These are phyloP conservation scores for Brachionus rotundiformis DNA, from an alignment of 1,140 invertebrate genomes.

Conservation along the genomic window DNA sequence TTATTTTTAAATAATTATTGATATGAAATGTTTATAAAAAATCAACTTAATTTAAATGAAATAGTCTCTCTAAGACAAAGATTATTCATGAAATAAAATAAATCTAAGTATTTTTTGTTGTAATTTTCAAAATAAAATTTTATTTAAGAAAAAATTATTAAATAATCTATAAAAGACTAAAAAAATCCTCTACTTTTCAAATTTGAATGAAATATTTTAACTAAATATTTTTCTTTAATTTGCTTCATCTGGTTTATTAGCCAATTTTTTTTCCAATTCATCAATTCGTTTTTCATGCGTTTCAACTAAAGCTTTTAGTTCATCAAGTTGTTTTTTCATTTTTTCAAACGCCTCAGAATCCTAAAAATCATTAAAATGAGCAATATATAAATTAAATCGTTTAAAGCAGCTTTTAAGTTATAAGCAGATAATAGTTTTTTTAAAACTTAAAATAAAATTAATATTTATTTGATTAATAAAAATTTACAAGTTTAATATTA, in stretches of 20 bases:
- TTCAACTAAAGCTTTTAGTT: background rate
- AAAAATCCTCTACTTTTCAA: background rate
- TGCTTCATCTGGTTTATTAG: background rate
- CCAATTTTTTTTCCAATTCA: constrained; percentile 14
- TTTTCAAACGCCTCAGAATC: background rate
- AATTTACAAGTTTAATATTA: constrained; percentile 4
- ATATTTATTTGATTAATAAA: constrained; percentile 13
- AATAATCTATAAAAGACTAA: background rate
- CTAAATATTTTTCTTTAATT: background rate
- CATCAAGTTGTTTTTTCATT: constrained; percentile 7
- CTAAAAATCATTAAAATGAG: background rate
- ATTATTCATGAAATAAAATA: too few relatives aligned
- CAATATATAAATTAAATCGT: background rate
- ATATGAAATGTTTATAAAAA: too few relatives aligned
- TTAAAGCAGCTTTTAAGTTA: background rate
- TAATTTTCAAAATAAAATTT: background rate
- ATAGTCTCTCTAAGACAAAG: too few relatives aligned
- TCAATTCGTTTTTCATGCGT: constrained; percentile 29
- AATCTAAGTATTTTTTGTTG: too few relatives aligned
- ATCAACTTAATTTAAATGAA: too few relatives aligned
- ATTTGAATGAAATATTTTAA: background rate
- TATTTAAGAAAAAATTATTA: background rate
- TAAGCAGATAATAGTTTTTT: background rate
- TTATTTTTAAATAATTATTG: too few relatives aligned
- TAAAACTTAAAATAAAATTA: background rate